phyloP scores from a whole-genome alignment of 2,113 vertebrate genomes.

The Haemorhous mexicanus region DNA sequence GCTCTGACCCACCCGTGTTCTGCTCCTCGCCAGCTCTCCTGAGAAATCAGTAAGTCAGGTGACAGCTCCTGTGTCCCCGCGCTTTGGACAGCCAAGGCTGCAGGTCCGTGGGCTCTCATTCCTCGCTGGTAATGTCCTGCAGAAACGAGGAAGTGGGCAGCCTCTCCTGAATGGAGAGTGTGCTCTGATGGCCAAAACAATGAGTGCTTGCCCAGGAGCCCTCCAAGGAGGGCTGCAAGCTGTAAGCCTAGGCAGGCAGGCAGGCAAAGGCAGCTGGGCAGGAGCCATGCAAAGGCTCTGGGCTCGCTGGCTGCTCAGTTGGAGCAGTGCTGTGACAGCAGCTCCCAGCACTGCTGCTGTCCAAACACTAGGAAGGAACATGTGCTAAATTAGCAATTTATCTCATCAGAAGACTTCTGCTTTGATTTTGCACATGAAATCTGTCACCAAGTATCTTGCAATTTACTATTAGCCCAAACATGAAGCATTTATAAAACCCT shows the following conservation, averaged over 20 bases:
- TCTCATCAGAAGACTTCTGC: background rate
- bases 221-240: background rate
- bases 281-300: background rate
- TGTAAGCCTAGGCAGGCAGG: background rate
- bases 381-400: background rate
- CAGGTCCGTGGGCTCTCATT: background rate
- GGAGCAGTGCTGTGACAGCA: background rate
- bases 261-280: background rate
- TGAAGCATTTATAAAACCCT: background rate
- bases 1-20: background rate
- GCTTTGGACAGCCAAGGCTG: background rate
- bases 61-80: accelerated
- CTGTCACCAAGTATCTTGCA: background rate
- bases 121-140: background rate
- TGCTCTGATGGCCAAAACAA: background rate
- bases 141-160: background rate
- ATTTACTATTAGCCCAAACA: background rate
- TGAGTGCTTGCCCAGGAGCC: background rate
- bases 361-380: background rate
- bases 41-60: background rate
- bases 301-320: background rate
- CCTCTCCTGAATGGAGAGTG: background rate
- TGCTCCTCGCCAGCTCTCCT: accelerated
- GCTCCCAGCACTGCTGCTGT: background rate
- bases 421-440: background rate